Evolutionary conservation across 2,797 vertebrate genomes (phyloP).

Genomic region (Rhinophrynus dorsalis): DNA sequence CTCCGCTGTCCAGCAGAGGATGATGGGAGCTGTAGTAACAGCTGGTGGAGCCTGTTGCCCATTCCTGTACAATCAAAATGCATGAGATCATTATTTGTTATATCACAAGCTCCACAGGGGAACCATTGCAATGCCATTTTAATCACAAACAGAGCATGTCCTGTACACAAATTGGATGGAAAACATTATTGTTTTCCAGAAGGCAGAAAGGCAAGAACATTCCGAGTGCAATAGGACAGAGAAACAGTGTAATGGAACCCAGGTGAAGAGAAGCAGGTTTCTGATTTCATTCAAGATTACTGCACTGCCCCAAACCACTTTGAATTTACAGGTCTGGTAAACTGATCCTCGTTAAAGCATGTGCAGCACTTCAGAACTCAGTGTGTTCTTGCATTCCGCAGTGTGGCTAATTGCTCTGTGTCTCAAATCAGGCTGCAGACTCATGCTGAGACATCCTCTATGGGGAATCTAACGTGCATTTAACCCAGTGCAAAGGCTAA

Average conservation of each 20-base stretch:
- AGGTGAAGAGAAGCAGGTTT: slow-evolving; percentile 26
- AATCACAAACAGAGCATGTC: slow-evolving; percentile 45
- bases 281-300: slow-evolving; percentile 34
- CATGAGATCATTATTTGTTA: too few relatives aligned
- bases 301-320: slow-evolving; percentile 2
- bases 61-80: too few relatives aligned
- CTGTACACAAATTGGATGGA: slow-evolving; percentile 32
- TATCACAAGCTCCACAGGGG: not conserved
- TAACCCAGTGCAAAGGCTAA: slow-evolving; percentile 18
- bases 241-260: slow-evolving; percentile 33
- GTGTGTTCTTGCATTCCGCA: slow-evolving; percentile 14
- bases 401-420: not conserved
- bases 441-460: slow-evolving; percentile 1
- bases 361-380: slow-evolving; percentile 15
- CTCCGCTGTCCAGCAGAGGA: too few relatives aligned
- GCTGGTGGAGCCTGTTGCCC: too few relatives aligned
- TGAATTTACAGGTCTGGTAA: slow-evolving; percentile 24
- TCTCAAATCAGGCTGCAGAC: slow-evolving; percentile 9
- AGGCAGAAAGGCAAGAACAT: slow-evolving; percentile 44
- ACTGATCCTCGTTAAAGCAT: slow-evolving; percentile 34
- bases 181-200: slow-evolving; percentile 40
- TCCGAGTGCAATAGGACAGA: slow-evolving; percentile 35
- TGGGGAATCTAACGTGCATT: slow-evolving; percentile 2
- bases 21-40: too few relatives aligned
- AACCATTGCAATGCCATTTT: slow-evolving; percentile 30